These are phyloP conservation scores for Torymus aiolomorphi DNA, from an alignment of 2,888 invertebrate species.

Conservation along the genomic window DNA sequence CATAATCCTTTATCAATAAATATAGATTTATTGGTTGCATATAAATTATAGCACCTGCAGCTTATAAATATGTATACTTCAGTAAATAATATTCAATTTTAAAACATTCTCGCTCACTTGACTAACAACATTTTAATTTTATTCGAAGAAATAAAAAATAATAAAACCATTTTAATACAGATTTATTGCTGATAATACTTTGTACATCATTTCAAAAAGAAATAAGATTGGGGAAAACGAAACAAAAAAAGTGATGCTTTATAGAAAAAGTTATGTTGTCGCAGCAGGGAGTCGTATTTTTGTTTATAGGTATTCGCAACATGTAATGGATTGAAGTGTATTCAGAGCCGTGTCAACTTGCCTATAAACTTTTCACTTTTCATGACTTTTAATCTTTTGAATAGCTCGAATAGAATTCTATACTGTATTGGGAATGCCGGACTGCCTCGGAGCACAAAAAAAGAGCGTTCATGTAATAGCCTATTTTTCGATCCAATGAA, in stretches of 20 bases:
- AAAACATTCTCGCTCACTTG: too few species aligned
- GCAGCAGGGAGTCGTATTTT: background rate
- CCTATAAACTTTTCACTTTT: constrained; percentile 19
- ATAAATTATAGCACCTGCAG: too few species aligned
- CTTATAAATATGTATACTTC: too few species aligned
- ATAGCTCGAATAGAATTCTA: background rate
- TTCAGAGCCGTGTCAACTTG: background rate
- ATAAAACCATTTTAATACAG: too few species aligned
- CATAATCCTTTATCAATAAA: too few species aligned
- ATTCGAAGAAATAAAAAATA: too few species aligned
- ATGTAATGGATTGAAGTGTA: constrained; percentile 1
- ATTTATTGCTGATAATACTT: background rate
- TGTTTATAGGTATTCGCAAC: constrained; percentile 1
- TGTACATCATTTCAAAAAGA: background rate
- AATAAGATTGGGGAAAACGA: background rate
- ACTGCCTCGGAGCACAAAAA: background rate
- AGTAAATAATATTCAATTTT: too few species aligned
- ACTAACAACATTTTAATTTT: too few species aligned
- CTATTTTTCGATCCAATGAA: background rate
- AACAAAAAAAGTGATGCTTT: background rate
- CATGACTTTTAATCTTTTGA: background rate
- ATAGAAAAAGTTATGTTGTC: background rate
- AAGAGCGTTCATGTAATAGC: background rate
- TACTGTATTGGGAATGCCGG: background rate
- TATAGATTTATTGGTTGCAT: too few species aligned